Percentiles rank a stretch among this genome's conserved stretches.
These are phyloP conservation scores for Stegostoma tigrinum DNA, from an alignment of 2,113 vertebrate species.

Conservation along the genomic window DNA sequence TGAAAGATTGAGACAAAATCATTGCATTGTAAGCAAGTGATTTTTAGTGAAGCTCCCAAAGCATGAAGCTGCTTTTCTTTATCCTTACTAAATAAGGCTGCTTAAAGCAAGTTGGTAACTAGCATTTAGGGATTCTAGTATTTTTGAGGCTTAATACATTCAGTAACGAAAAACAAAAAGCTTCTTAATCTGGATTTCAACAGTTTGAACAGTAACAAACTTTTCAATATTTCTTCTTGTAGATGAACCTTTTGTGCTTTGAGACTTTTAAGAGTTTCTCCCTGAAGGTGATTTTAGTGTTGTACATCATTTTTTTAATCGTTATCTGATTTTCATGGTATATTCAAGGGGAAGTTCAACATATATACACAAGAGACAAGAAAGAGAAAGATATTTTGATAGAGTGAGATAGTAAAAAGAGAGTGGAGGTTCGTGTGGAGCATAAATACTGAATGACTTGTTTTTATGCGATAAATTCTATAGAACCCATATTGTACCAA, in stretches of 20 bases:
- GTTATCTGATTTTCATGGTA: background rate
- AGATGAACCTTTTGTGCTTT: conserved; percentile 1
- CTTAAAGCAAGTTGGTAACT: background rate
- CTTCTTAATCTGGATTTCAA: background rate
- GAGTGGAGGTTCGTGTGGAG: background rate
- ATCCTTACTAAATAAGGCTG: background rate
- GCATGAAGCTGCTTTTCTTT: conserved; percentile 6
- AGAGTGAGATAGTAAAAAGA: background rate
- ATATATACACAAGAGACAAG: background rate
- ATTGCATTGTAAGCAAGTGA: conserved; percentile 22
- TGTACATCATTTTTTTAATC: no score
- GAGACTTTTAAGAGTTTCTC: background rate
- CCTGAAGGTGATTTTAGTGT: background rate
- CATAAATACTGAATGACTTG: background rate
- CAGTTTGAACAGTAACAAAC: background rate
- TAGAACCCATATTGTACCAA: background rate
- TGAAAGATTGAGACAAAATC: conserved; percentile 10
- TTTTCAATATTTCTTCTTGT: background rate
- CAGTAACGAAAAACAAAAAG: background rate
- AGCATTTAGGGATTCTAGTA: conserved; percentile 19
- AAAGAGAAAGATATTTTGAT: background rate
- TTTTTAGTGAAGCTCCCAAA: background rate
- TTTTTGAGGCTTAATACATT: background rate
- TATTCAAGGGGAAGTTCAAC: background rate
- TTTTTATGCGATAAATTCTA: background rate